Base-by-base conservation (phyloP, 2,888 invertebrate genomes). In the Xestia sexstrigata region DNA sequence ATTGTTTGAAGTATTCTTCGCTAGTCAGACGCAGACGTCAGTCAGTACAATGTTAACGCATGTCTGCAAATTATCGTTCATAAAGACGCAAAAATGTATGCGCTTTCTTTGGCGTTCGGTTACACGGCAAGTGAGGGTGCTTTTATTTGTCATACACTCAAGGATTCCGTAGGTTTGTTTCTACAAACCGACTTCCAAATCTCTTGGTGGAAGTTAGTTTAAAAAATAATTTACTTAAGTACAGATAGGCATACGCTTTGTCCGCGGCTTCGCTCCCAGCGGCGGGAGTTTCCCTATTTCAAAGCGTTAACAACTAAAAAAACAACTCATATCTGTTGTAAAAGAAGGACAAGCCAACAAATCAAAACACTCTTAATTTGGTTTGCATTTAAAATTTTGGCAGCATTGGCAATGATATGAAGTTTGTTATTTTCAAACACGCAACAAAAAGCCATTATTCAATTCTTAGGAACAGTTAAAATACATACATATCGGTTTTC, bases 11-110 rank as follows among this genome's bases (percentile, higher is more conserved):
- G 62, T 72, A 87, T 83, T 81, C 78, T 47, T 78, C 66, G 23
- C 11, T 62, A 66, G 63, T 55, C 30, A 47, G 47, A 83, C 60
- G 39, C n/a, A n/a, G n/a, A n/a, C n/a, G n/a, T n/a, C n/a, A n/a
- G n/a, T 62, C 79, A 75, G 70, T 76, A 79, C 76, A 83, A 83
- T 79, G 75, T 81, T 15, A 71, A 62, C 74, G 78, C 66, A 65
- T 73, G 78, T 82, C 74, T 82, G 63, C 70, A 76, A 81, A 80
- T 87, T 79, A 80, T 78, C 83, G 80, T 80, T 82, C 81, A 78
- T 79, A 81, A 78, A 81, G 58, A 58, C 30, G 76, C 79, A 76
- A 76, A 88, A 76, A 78, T 84, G 47, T 78, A 65, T 81, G 70
- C 67, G 68, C 66, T 83, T 81, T 77, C 72, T 65, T 23, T 13